phyloP scores from a whole-genome alignment of 2,888 invertebrate genomes.

The Steromphala cineraria region DNA sequence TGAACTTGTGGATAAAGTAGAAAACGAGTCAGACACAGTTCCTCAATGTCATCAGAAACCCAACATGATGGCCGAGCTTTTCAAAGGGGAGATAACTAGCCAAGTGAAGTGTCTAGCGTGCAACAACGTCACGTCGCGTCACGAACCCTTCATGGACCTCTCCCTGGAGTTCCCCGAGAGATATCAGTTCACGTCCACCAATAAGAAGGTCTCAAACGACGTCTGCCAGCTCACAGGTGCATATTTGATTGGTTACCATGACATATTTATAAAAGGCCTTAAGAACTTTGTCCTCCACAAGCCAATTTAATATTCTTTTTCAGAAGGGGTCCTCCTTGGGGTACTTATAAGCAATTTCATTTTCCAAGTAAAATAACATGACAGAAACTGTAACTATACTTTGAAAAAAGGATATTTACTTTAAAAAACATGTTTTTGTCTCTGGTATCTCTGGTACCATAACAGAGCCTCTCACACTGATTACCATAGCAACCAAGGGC shows the following conservation, averaged over 20 bases:
- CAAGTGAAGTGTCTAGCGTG: slow-evolving; percentile 70
- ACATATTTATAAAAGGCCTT: not conserved
- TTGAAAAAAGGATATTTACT: no score
- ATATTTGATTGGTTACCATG: not conserved
- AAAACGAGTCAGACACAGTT: slow-evolving; percentile 60
- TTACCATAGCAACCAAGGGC: no score
- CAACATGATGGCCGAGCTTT: slow-evolving; percentile 58
- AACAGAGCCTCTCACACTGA: no score
- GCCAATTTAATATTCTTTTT: no score
- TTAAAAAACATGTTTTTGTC: no score
- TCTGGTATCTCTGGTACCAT: no score
- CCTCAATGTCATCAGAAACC: slow-evolving; percentile 30
- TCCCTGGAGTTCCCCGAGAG: slow-evolving; percentile 72
- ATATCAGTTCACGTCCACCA: slow-evolving; percentile 64
- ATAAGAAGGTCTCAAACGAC: slow-evolving; percentile 52
- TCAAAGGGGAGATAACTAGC: slow-evolving; percentile 71
- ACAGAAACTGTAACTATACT: no score
- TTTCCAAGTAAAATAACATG: no score
- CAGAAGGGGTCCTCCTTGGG: no score
- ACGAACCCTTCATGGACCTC: slow-evolving; percentile 73
- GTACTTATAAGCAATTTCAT: no score
- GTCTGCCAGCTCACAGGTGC: slow-evolving; percentile 64
- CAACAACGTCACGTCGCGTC: slow-evolving; percentile 59
- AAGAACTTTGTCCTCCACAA: no score
- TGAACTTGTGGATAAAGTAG: slow-evolving; percentile 73